Evolutionary conservation across 1,140 invertebrate species (phyloP).

Genomic region (Cotesia typhae): DNA sequence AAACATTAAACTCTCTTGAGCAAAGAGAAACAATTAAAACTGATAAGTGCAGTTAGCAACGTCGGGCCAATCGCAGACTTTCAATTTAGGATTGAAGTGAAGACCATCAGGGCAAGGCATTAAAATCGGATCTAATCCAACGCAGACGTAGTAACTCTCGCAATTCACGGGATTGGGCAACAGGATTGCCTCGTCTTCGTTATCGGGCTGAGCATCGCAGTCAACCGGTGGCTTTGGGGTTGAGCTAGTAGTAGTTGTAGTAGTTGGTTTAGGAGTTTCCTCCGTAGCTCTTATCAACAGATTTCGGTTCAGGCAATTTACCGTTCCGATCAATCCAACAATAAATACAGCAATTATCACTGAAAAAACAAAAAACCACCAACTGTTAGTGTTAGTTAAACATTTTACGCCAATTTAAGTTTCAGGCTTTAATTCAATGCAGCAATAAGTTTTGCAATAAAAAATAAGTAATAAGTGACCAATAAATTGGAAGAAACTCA

Average conservation of each 20-base stretch:
- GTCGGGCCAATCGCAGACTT: slow-evolving; percentile 68
- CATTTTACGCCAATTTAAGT: too few species aligned
- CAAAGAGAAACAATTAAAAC: background rate
- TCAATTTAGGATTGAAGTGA: slow-evolving; percentile 65
- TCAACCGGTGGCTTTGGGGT: slow-evolving; percentile 24
- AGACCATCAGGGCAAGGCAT: slow-evolving; percentile 65
- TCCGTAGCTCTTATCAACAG: background rate
- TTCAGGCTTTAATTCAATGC: too few species aligned
- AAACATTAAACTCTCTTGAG: too few species aligned
- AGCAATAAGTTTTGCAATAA: too few species aligned
- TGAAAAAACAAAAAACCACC: too few species aligned
- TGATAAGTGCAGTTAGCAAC: slow-evolving; percentile 61
- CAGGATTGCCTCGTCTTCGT: slow-evolving; percentile 52
- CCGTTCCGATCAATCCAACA: slow-evolving; percentile 6
- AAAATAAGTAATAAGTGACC: too few species aligned
- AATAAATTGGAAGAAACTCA: slow-evolving; percentile 25
- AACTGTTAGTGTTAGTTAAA: too few species aligned
- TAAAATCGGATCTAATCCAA: slow-evolving; percentile 59
- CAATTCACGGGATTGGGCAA: slow-evolving; percentile 67
- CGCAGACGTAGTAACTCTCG: slow-evolving; percentile 69
- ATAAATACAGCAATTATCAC: too few species aligned
- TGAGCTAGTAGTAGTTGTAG: background rate
- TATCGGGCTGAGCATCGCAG: slow-evolving; percentile 24
- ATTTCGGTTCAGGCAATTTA: background rate
- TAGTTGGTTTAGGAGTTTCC: background rate